Percentiles rank a stretch among this genome's conserved stretches.
Evolutionary conservation across 2,888 invertebrate species (phyloP).

Genomic region (Lasioglossum calceatum): DNA sequence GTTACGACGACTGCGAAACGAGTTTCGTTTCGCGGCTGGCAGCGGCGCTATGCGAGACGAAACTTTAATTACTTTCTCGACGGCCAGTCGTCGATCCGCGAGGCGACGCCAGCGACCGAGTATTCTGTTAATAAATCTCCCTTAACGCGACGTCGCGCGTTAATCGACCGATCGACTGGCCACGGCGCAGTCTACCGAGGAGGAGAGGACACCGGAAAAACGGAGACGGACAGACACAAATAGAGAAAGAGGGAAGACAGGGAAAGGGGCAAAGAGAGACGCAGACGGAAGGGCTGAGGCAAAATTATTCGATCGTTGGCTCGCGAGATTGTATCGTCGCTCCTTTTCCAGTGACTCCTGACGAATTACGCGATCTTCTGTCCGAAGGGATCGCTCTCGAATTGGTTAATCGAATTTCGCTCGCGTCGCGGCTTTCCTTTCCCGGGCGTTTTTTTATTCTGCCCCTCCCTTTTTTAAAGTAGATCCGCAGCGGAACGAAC

Average conservation of each 20-base stretch:
- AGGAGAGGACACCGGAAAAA: background rate
- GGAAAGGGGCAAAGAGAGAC: background rate
- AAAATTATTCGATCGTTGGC: conserved; percentile 3
- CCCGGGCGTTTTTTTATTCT: background rate
- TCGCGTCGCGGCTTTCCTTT: background rate
- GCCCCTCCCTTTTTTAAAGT: background rate
- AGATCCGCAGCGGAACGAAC: background rate
- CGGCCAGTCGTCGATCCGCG: conserved; percentile 23
- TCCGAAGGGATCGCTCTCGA: conserved; percentile 13
- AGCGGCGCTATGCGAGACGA: conserved; percentile 24
- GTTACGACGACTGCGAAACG: conserved; percentile 36
- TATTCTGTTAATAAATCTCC: conserved; percentile 39
- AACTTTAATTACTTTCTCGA: conserved; percentile 50
- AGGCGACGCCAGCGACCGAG: conserved; percentile 8
- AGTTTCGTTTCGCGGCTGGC: conserved; percentile 21
- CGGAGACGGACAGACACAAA: background rate
- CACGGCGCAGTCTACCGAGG: background rate
- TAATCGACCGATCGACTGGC: conserved; percentile 8
- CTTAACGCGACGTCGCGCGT: conserved; percentile 7
- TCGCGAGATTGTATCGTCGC: background rate
- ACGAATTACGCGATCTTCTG: conserved; percentile 15
- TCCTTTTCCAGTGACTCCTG: background rate
- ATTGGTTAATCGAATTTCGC: conserved; percentile 5
- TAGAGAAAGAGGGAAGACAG: background rate
- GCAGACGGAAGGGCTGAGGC: background rate